Evolutionary conservation across 2,797 vertebrate species (phyloP).

Genomic region (Oophaga sylvatica): DNA sequence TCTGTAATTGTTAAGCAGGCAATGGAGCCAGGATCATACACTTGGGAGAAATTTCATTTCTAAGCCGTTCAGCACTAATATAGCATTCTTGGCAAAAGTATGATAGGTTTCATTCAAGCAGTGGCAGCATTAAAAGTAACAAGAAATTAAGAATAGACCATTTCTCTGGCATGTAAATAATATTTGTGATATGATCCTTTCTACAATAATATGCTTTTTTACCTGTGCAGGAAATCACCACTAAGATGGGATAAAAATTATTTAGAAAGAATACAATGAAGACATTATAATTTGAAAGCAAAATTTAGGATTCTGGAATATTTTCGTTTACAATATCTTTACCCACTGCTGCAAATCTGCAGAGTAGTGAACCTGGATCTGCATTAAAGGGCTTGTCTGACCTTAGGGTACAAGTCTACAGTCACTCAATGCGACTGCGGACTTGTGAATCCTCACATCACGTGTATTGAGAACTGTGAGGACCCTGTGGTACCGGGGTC

Average conservation of each 20-base stretch:
- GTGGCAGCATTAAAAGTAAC: conserved; percentile 5
- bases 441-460: no score
- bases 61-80: conserved; percentile 7
- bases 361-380: no score
- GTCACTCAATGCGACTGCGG: no score
- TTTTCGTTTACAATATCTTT: no score
- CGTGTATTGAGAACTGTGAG: no score
- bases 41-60: conserved; percentile 30
- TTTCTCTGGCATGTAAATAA: not conserved
- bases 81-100: conserved; percentile 1
- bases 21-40: conserved; percentile 34
- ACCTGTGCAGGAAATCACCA: not conserved
- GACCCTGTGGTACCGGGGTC: no score
- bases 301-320: not conserved
- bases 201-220: not conserved
- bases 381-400: no score
- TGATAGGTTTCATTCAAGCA: conserved; percentile 9
- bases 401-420: no score
- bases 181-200: not conserved
- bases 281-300: not conserved
- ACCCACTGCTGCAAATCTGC: no score
- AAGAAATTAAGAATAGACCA: not conserved
- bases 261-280: not conserved
- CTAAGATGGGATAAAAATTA: not conserved
- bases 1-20: conserved; percentile 32